Conservation (phyloP, 2,888 invertebrate species). For the Cristatella mucedo region DNA sequence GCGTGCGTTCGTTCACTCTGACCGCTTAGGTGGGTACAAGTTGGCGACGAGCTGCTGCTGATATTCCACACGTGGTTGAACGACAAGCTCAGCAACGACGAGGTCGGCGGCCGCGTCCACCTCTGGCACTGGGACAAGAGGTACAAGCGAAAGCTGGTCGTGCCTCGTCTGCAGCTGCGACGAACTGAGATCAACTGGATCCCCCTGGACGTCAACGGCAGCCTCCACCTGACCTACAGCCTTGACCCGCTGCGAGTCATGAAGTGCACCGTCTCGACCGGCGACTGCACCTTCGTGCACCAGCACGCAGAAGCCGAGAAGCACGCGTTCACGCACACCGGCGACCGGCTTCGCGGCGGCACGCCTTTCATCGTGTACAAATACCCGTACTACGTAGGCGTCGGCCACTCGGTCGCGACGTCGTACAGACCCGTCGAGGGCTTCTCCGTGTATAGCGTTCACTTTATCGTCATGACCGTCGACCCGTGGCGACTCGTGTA, state of each 20-base stretch:
- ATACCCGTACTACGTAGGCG: conserved; percentile 17
- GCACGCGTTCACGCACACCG: conserved; percentile 14
- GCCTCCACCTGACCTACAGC: conserved; percentile 18
- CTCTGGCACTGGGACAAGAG: conserved; percentile 3
- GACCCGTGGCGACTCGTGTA: conserved; percentile 17
- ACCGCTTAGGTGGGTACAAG: neutral
- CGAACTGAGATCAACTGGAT: conserved; percentile 9
- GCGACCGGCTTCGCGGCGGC: conserved; percentile 18
- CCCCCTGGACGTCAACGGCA: conserved; percentile 11
- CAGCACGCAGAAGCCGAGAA: neutral
- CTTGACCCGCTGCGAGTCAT: conserved; percentile 18
- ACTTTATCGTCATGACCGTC: conserved; percentile 16
- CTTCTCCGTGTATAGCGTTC: conserved; percentile 16
- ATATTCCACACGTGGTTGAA: conserved; percentile 5
- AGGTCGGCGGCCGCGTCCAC: conserved; percentile 1
- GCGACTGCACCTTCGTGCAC: conserved; percentile 8
- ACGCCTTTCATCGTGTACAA: conserved; percentile 18
- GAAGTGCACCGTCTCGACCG: conserved; percentile 13
- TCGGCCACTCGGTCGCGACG: conserved; percentile 15
- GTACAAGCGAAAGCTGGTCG: neutral
- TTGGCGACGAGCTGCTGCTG: neutral
- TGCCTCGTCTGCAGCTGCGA: neutral
- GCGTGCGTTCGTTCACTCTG: too few relatives aligned
- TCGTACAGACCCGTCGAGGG: conserved; percentile 8
- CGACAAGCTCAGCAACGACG: neutral